Conservation (phyloP, 2,888 invertebrate species). For the Heliconius aoede region DNA sequence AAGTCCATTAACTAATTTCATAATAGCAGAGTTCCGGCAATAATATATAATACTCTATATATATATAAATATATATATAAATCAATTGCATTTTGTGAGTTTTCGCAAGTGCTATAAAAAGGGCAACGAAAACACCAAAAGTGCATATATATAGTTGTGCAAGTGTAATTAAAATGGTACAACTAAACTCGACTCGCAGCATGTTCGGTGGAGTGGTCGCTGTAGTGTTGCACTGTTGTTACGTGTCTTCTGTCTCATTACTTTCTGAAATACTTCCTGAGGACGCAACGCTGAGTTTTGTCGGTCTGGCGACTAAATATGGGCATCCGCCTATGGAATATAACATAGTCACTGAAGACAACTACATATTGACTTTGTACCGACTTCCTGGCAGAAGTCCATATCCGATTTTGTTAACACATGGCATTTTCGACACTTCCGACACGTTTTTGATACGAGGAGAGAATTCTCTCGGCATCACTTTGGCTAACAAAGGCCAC, state of each 20-base stretch:
- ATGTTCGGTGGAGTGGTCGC: background rate
- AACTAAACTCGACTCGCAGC: background rate
- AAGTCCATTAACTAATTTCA: no score
- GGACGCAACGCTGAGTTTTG: constrained; percentile 41
- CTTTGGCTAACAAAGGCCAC: constrained; percentile 51
- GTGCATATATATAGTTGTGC: background rate
- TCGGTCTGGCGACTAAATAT: constrained; percentile 48
- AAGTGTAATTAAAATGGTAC: background rate
- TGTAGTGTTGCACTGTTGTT: background rate
- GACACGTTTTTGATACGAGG: no score
- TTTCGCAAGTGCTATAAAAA: no score
- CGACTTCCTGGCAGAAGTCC: constrained; percentile 27
- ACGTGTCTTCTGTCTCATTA: background rate
- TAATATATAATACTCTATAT: no score
- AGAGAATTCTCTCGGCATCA: constrained; percentile 49
- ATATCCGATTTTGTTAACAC: no score
- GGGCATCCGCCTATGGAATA: no score
- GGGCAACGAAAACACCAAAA: background rate
- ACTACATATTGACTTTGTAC: constrained; percentile 54
- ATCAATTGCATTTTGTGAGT: no score
- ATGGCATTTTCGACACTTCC: no score
- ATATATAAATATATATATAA: no score
- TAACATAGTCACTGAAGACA: constrained; percentile 49
- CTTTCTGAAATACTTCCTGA: constrained; percentile 1
- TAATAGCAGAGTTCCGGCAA: no score